A percentile compares a stretch with the other conserved stretches of the same genome.
phyloP scores from a whole-genome alignment of 2,888 invertebrate genomes.

The Blastobasis adustella region DNA sequence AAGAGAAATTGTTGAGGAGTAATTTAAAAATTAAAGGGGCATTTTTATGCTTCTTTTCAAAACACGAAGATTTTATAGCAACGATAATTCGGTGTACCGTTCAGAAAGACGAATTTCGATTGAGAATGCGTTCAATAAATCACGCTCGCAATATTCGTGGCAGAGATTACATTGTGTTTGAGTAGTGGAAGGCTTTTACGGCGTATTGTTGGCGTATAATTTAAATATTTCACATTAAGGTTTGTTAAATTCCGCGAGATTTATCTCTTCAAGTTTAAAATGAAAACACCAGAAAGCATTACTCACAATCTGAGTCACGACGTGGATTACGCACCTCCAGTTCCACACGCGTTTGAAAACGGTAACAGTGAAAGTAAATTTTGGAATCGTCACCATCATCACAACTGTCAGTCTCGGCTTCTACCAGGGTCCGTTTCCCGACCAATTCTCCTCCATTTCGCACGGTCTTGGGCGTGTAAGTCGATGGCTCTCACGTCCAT shows the following conservation, averaged over 20 bases:
- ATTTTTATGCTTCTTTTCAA: not conserved
- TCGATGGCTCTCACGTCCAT: too few relatives aligned
- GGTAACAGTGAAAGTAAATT: too few relatives aligned
- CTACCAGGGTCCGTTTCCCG: too few relatives aligned
- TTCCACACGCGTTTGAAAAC: too few relatives aligned
- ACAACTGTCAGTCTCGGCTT: too few relatives aligned
- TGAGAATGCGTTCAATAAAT: constrained; percentile 48
- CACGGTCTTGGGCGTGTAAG: too few relatives aligned
- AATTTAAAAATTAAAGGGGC: too few relatives aligned
- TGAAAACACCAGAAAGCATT: constrained; percentile 11
- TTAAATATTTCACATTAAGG: constrained; percentile 30
- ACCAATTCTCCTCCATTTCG: too few relatives aligned
- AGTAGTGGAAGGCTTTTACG: constrained; percentile 35
- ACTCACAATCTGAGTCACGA: constrained; percentile 1
- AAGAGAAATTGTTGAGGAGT: too few relatives aligned
- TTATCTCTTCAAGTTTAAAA: constrained; percentile 15
- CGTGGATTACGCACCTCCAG: not conserved
- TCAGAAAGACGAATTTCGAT: constrained; percentile 36
- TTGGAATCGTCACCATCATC: too few relatives aligned
- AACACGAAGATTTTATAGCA: constrained; percentile 30
- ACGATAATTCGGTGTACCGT: constrained; percentile 34
- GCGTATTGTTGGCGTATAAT: constrained; percentile 41
- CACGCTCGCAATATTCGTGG: constrained; percentile 36
- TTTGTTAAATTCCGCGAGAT: constrained; percentile 18
- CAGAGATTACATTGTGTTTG: constrained; percentile 55